A percentile compares a stretch with the other conserved stretches of the same genome.
phyloP scores from a whole-genome alignment of 2,888 invertebrate genomes.

The Pilophorus perplexus region DNA sequence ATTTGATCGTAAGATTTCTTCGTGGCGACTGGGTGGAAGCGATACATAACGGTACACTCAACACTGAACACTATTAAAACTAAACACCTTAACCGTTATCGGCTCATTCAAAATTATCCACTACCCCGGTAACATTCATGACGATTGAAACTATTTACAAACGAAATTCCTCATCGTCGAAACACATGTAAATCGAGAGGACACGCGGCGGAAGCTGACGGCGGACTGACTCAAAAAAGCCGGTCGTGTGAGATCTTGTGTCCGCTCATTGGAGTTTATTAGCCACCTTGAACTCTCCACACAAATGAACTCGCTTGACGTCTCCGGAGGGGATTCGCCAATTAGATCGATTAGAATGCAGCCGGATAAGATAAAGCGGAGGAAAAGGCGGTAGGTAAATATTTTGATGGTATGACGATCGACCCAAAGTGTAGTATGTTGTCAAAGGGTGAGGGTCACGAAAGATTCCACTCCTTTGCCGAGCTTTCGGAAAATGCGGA shows the following conservation, averaged over 20 bases:
- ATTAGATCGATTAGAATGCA: no score
- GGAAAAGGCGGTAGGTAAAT: no score
- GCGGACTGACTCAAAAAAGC: background rate
- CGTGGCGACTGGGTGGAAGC: conserved; percentile 1
- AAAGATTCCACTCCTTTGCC: no score
- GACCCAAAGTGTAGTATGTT: no score
- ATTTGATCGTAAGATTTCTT: conserved; percentile 1
- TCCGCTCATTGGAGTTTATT: background rate
- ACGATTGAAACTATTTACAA: no score
- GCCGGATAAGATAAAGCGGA: no score
- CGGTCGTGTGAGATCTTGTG: background rate
- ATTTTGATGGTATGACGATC: no score
- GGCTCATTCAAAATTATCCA: background rate
- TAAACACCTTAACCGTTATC: background rate
- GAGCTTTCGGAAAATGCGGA: no score
- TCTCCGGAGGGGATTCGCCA: no score
- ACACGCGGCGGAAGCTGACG: background rate
- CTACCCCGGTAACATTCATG: background rate
- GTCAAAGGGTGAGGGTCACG: no score
- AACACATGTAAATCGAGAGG: background rate
- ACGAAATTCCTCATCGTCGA: background rate
- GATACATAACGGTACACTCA: conserved; percentile 16
- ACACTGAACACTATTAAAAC: background rate
- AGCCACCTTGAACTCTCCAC: background rate
- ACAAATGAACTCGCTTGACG: no score